Base-by-base conservation (phyloP, 2,888 invertebrate species). In the Lasioglossum marginatum region DNA sequence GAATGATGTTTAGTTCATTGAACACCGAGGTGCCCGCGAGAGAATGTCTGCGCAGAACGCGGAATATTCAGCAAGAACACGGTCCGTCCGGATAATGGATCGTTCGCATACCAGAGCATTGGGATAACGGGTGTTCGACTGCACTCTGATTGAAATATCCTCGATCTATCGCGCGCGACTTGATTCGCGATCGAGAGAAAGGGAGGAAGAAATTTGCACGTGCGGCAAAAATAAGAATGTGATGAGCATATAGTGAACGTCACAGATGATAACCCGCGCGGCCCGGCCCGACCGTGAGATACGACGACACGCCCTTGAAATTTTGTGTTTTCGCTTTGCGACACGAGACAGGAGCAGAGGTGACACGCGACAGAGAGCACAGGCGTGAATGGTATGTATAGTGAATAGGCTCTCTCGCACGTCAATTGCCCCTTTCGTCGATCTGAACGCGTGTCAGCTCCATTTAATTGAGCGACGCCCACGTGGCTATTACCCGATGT, bases 251-350 rank as follows among this genome's bases (percentile, higher is more conserved):
- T 10, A 52, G 52, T 3, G 52, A 57, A 10, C n/a, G 57, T 57
- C 63, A 37, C 66, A 37, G 70, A 37, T 10, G 43, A 48, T 73
- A 43, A 27, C 40, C 10, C 48, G 19, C 48, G 19, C 45, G 16
- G 43, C 43, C 14, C 31, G 12, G 31, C 48, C 43, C 31, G 14
- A n/a, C 48, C 19, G 16, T 23, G 27, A 63, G 63, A 31, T 63
- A 34, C 43, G 63, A 70, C 31, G 78, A 74, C 43, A 70, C 43
- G 75, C 57, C 88, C 88, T 87, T 87, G 87, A 81, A 80, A 81
- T 84, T 87, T 87, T 76, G 77, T 83, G 52, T 63, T 81, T 82
- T 74, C 81, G 76, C 86, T 57, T 68, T 37, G 37, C 48, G 48
- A 48, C 66, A n/a, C 34, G 45, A 48, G 45, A 37, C 37, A 40